These are phyloP conservation scores for Pelecanus crispus DNA, from an alignment of 2,113 vertebrate genomes.

Conservation along the genomic window DNA sequence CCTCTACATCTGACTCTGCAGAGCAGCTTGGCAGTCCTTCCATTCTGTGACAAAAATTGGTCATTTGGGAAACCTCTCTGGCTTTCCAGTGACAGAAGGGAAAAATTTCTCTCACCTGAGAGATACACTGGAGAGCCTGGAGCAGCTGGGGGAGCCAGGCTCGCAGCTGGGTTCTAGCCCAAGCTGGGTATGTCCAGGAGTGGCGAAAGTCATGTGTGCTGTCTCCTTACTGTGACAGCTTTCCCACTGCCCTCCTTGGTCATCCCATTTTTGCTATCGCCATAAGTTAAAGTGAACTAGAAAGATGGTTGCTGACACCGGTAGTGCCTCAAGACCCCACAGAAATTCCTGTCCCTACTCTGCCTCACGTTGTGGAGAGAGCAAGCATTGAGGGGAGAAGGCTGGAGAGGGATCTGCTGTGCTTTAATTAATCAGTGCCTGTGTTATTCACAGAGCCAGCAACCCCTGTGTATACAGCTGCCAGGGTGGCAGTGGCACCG, in stretches of 20 bases:
- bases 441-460: neutral
- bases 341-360: neutral
- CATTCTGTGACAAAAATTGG: neutral
- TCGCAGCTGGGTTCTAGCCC: neutral
- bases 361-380: neutral
- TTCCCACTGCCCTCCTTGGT: neutral
- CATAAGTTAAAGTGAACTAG: neutral
- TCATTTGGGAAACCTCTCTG: neutral
- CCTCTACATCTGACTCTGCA: neutral
- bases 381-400: neutral
- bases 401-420: neutral
- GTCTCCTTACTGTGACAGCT: neutral
- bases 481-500: neutral
- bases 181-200: neutral
- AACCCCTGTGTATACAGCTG: neutral
- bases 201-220: neutral
- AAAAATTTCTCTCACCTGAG: neutral
- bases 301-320: neutral
- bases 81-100: neutral
- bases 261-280: neutral
- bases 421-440: neutral
- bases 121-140: neutral
- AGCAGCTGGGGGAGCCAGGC: neutral
- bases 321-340: too few species aligned
- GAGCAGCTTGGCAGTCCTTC: neutral